Percentiles rank a stretch among this genome's conserved stretches.
Evolutionary conservation across 2,888 invertebrate genomes (phyloP).

Genomic region (Rotaria macrura): DNA sequence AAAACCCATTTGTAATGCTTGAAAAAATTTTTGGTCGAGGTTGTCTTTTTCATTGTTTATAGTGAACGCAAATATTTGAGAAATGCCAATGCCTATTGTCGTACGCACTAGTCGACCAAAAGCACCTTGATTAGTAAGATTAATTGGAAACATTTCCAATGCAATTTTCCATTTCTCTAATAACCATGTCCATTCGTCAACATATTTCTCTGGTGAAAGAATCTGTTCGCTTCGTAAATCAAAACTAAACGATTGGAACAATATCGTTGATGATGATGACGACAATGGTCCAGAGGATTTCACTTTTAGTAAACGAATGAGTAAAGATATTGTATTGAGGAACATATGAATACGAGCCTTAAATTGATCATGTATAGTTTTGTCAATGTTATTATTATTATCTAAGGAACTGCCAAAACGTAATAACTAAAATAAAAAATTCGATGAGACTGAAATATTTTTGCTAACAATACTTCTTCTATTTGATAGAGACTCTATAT

Average conservation of each 20-base stretch:
- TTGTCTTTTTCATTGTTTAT: not conserved
- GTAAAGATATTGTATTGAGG: not conserved
- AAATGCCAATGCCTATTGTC: not conserved
- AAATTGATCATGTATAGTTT: not conserved
- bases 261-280: not conserved
- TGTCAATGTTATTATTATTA: not conserved
- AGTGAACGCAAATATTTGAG: not conserved
- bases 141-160: not conserved
- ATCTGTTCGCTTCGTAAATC: not conserved
- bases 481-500: no score
- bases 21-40: not conserved
- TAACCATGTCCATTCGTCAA: not conserved
- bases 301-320: not conserved
- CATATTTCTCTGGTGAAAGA: not conserved
- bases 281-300: not conserved
- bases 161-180: not conserved
- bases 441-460: not conserved
- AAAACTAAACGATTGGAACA: not conserved
- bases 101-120: not conserved
- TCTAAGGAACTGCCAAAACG: not conserved
- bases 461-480: no score
- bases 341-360: not conserved
- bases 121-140: not conserved
- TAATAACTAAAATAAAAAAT: not conserved
- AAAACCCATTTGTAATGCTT: not conserved